phyloP scores from a whole-genome alignment of 2,113 vertebrate genomes.

The Nerophis ophidion region DNA sequence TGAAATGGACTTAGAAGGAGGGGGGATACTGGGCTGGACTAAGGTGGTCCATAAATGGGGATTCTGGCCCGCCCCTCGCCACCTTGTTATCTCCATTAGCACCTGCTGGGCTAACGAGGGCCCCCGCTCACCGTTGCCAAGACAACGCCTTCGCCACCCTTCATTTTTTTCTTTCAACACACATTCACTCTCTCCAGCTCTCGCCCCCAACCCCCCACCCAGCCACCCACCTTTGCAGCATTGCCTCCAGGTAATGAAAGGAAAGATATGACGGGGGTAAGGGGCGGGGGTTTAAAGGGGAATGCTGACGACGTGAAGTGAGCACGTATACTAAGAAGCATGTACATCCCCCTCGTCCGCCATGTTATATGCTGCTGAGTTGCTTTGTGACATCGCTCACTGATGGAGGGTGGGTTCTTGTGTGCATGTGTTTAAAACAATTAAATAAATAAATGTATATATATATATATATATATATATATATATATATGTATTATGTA shows the following conservation, averaged over 20 bases:
- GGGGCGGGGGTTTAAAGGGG: constrained; percentile 26
- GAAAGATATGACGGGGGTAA: constrained; percentile 39
- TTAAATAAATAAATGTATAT: no score
- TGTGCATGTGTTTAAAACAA: no score
- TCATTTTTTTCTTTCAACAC: constrained; percentile 37
- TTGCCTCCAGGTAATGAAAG: constrained; percentile 66
- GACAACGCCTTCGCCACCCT: constrained; percentile 65
- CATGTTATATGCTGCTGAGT: constrained; percentile 29
- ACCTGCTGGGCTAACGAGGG: constrained; percentile 76
- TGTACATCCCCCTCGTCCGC: constrained; percentile 35
- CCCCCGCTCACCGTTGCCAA: constrained; percentile 62
- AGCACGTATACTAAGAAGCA: constrained; percentile 45
- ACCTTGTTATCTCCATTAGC: constrained; percentile 75
- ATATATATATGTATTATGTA: no score
- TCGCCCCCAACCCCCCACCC: background rate
- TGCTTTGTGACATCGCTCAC: no score
- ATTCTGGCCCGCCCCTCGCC: constrained; percentile 22
- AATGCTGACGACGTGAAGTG: constrained; percentile 48
- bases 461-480: no score
- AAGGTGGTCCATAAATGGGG: constrained; percentile 49
- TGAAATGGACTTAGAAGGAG: constrained; percentile 6
- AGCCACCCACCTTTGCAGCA: constrained; percentile 13
- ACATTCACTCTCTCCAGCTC: background rate
- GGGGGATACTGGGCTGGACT: constrained; percentile 45
- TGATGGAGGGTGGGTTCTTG: no score